Conservation (phyloP, 2,888 invertebrate genomes). For the Gnatocerus cornutus region DNA sequence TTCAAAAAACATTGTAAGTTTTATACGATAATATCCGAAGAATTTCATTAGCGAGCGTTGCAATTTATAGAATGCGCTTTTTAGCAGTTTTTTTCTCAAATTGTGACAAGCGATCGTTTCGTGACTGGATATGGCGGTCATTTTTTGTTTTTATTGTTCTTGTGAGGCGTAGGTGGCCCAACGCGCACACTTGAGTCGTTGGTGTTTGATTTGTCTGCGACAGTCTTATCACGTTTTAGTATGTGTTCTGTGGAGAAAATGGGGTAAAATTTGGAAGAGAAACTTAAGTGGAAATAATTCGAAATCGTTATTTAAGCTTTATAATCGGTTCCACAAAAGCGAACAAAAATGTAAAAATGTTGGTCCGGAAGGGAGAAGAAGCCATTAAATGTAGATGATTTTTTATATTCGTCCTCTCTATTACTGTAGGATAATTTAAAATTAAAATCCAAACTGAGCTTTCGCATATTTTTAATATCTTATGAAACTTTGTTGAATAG, state of each 20-base stretch:
- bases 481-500: conserved; percentile 18
- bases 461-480: conserved; percentile 22
- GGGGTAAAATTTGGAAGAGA: conserved; percentile 24
- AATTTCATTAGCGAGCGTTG: no score
- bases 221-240: conserved; percentile 36
- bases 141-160: conserved; percentile 26
- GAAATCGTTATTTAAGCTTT: conserved; percentile 29
- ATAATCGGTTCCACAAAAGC: conserved; percentile 18
- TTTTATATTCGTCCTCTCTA: conserved; percentile 19
- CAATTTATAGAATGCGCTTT: no score
- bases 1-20: no score
- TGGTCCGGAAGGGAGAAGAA: conserved; percentile 1
- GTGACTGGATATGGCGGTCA: neutral
- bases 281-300: conserved; percentile 29
- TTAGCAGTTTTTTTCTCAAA: no score
- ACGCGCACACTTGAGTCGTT: neutral
- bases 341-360: conserved; percentile 29
- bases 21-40: no score
- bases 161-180: conserved; percentile 4
- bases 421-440: conserved; percentile 16
- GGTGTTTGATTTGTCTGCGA: conserved; percentile 27
- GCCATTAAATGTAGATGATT: conserved; percentile 26
- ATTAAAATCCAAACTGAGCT: conserved; percentile 17
- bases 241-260: conserved; percentile 21
- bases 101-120: neutral